Evolutionary conservation across 2,888 invertebrate species (phyloP).

Genomic region (Lasius fuliginosus): DNA sequence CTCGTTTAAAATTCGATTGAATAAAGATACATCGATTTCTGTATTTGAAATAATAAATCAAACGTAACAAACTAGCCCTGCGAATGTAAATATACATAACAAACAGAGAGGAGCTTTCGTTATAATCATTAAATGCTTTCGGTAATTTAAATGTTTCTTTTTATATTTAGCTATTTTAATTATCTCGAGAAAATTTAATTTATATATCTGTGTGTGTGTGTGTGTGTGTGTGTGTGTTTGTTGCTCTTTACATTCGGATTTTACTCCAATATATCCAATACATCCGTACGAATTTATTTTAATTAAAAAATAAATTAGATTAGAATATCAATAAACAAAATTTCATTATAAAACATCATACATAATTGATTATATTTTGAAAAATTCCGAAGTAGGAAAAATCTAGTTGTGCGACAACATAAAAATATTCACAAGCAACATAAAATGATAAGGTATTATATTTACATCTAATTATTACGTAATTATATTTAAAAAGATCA

Average conservation of each 20-base stretch:
- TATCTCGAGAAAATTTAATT: neutral
- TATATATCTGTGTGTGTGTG: neutral
- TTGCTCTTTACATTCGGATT: neutral
- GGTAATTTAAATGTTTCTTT: neutral
- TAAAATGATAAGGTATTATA: neutral
- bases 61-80: constrained; percentile 25
- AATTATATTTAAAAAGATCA: neutral
- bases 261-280: neutral
- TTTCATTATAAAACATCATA: neutral
- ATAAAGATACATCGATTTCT: constrained; percentile 30
- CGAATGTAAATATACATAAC: neutral
- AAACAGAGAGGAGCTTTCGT: neutral
- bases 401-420: neutral
- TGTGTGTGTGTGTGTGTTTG: neutral
- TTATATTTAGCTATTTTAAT: neutral
- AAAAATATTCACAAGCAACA: neutral
- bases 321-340: neutral
- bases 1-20: constrained; percentile 37
- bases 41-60: constrained; percentile 48
- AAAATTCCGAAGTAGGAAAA: neutral
- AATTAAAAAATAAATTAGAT: neutral
- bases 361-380: neutral
- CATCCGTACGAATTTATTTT: neutral
- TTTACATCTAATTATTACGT: neutral
- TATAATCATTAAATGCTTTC: neutral